Conservation (phyloP, 2,113 vertebrate genomes). For the Hassar affinis region DNA sequence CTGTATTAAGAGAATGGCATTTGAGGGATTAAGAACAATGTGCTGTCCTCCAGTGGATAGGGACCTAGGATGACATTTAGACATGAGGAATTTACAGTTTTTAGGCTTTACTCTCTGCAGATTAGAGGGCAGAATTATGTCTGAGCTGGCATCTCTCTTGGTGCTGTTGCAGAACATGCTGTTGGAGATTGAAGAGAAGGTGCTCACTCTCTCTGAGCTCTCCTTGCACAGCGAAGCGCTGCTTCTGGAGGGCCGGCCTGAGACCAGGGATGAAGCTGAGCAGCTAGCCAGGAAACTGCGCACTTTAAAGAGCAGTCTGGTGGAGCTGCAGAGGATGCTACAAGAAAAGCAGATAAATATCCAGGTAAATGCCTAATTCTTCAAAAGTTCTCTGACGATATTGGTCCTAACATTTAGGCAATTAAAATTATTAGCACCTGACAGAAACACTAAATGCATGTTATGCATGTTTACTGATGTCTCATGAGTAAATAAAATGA, state of each 20-base stretch:
- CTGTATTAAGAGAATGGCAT: constrained; percentile 49
- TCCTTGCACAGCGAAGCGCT: constrained; percentile 90
- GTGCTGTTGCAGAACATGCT: constrained; percentile 89
- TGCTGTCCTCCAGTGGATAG: constrained; percentile 48
- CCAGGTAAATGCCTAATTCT: constrained; percentile 76
- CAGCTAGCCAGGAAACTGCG: constrained; percentile 84
- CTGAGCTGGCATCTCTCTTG: constrained; percentile 74
- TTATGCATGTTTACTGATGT: neutral
- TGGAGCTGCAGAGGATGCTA: constrained; percentile 91
- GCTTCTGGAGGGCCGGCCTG: constrained; percentile 86
- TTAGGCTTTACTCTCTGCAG: neutral
- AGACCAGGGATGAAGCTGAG: constrained; percentile 87
- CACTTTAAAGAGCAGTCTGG: constrained; percentile 85
- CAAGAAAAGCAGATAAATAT: constrained; percentile 89
- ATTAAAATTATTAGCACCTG: neutral
- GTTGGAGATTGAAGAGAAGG: constrained; percentile 94
- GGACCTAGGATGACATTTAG: constrained; percentile 57
- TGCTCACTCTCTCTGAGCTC: constrained; percentile 87
- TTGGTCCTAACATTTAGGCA: neutral
- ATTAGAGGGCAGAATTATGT: constrained; percentile 54
- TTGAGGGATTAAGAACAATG: constrained; percentile 67
- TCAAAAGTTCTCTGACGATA: neutral
- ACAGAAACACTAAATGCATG: neutral
- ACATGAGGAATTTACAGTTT: constrained; percentile 45
- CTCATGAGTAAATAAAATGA: neutral